These are phyloP conservation scores for Beris chalybata DNA, from an alignment of 2,888 invertebrate species.

Conservation along the genomic window DNA sequence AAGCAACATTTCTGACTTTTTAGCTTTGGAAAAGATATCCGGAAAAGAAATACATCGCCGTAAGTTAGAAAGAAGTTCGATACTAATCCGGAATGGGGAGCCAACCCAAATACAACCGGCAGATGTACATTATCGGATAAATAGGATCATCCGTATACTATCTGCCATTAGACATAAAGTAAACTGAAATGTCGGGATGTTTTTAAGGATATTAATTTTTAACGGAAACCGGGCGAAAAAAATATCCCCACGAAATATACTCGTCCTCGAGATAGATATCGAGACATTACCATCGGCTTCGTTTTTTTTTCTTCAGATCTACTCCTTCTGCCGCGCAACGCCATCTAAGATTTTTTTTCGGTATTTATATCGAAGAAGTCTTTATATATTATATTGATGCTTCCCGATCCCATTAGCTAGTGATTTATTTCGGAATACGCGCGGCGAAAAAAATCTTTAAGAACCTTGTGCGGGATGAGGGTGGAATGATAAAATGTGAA, in stretches of 20 bases:
- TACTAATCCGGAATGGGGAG: too few species aligned
- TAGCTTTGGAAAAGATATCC: background rate
- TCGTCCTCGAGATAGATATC: too few species aligned
- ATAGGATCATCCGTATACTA: conserved; percentile 20
- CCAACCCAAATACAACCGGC: too few species aligned
- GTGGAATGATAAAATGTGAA: too few species aligned
- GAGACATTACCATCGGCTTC: too few species aligned
- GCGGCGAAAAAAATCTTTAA: too few species aligned
- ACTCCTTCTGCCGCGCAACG: too few species aligned
- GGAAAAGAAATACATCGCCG: conserved; percentile 9
- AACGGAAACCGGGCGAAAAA: background rate
- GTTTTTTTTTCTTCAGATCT: too few species aligned
- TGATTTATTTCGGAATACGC: conserved; percentile 26
- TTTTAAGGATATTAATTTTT: conserved; percentile 33
- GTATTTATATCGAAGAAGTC: background rate
- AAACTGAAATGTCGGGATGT: conserved; percentile 26
- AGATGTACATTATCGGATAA: conserved; percentile 6
- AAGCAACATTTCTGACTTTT: too few species aligned
- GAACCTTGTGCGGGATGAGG: too few species aligned
- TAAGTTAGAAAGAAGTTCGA: background rate
- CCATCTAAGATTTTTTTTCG: background rate
- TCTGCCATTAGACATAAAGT: conserved; percentile 14
- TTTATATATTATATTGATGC: background rate
- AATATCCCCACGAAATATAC: too few species aligned
- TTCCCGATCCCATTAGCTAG: conserved; percentile 25